Conservation (phyloP, 2,888 invertebrate species). For the Apoda limacodes region DNA sequence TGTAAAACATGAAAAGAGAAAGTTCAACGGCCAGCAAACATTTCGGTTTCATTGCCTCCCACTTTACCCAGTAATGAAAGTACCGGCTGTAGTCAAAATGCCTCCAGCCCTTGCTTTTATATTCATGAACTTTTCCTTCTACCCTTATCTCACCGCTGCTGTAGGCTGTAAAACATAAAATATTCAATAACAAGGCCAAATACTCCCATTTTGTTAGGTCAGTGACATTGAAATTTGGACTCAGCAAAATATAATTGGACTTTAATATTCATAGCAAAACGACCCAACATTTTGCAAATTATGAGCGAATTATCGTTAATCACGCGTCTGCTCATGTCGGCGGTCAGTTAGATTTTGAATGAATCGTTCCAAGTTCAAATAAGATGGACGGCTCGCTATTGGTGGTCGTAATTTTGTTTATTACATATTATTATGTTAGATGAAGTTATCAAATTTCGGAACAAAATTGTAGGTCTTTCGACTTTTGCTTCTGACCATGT, state of each 20-base stretch:
- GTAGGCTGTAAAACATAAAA: constrained; percentile 26
- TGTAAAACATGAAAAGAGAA: not conserved
- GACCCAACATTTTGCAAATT: too few relatives aligned
- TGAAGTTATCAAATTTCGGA: constrained; percentile 56
- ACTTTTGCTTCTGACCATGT: constrained; percentile 44
- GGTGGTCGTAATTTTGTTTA: constrained; percentile 37
- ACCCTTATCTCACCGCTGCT: too few relatives aligned
- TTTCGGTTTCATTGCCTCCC: not conserved
- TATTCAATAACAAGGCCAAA: constrained; percentile 43
- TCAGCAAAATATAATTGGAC: constrained; percentile 25
- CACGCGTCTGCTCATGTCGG: constrained; percentile 38
- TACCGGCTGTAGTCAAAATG: not conserved
- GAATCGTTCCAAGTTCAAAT: constrained; percentile 43
- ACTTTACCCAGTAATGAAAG: not conserved
- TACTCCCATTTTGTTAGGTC: constrained; percentile 33
- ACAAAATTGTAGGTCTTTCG: constrained; percentile 41
- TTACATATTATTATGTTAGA: constrained; percentile 49
- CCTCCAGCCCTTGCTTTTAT: not conserved
- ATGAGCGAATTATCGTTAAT: constrained; percentile 36
- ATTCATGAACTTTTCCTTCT: too few relatives aligned
- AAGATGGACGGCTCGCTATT: constrained; percentile 36
- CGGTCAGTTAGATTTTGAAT: constrained; percentile 34
- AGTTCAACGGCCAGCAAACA: not conserved
- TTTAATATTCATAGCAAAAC: too few relatives aligned
- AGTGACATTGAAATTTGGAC: constrained; percentile 33